Evolutionary conservation across 2,888 invertebrate genomes (phyloP).

Genomic region (Agelastica alni): DNA sequence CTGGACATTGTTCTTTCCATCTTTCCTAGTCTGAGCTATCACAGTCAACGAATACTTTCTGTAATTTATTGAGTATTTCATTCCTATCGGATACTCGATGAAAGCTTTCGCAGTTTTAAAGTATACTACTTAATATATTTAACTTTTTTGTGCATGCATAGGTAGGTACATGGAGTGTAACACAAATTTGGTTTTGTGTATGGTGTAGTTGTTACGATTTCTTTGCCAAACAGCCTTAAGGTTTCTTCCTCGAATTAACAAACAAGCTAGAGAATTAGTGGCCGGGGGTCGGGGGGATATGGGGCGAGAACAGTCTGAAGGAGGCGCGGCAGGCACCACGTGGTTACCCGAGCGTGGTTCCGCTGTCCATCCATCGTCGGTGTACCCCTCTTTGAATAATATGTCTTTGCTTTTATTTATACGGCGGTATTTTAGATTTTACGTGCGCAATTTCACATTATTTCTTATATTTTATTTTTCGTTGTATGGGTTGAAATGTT

Average conservation of each 20-base stretch:
- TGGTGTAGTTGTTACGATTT: too few relatives aligned
- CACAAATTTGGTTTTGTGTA: too few relatives aligned
- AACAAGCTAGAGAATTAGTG: conserved; percentile 20
- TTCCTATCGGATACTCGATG: too few relatives aligned
- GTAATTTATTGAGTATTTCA: too few relatives aligned
- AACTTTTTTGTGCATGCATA: too few relatives aligned
- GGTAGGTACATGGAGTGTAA: too few relatives aligned
- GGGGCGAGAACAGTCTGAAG: conserved; percentile 22
- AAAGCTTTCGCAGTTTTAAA: too few relatives aligned
- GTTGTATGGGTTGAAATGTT: neutral
- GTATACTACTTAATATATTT: too few relatives aligned
- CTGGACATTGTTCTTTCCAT: too few relatives aligned
- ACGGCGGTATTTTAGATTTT: neutral
- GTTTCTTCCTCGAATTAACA: conserved; percentile 21
- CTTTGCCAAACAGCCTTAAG: conserved; percentile 7
- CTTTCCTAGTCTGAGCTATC: too few relatives aligned
- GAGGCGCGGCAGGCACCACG: conserved; percentile 30
- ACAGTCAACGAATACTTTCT: too few relatives aligned
- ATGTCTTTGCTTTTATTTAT: conserved; percentile 2
- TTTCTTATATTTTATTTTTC: conserved; percentile 1
- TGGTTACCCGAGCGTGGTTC: conserved; percentile 35
- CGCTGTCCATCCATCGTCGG: conserved; percentile 24
- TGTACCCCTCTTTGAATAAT: neutral
- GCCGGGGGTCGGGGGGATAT: conserved; percentile 6
- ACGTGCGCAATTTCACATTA: conserved; percentile 6